Base-by-base conservation (phyloP, 2,797 vertebrate genomes). In the Pseudochromis fuscus region DNA sequence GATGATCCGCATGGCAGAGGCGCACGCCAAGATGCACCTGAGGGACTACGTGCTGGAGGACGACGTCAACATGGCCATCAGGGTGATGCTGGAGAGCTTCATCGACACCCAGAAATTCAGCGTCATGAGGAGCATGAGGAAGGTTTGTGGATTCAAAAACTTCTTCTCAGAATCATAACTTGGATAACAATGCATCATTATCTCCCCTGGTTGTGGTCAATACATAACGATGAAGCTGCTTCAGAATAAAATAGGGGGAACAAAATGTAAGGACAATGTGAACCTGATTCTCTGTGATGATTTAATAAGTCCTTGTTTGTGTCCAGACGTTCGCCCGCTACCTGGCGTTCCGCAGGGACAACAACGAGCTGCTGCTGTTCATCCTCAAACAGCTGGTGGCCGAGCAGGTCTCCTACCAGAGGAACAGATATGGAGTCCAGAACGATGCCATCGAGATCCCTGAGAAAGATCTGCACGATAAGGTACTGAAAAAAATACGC, bases 31-130 rank as follows among this genome's bases (percentile, higher is more conserved):
- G 38, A 96, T 99, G 84, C 97, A 99, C 87, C 93, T 99, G 81
- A 91, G 98, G 6, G 97, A 99, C 83, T 98, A 98, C 0, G 98
- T 99, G 37, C 91, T 95, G 56, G 98, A 99, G 83, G 98, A 99
- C 0, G 98, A 99, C 0, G 97, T 99, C 50, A 99, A 98, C 94
- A 99, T 99, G 98, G 98, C 98, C 82, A 98, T 99, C 90, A 90
- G 98, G 0, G 97, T 99, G 51, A 98, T 99, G 98, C 94, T 99
- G 76, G 98, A 99, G 93, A 99, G 97, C 89, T 99, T 99, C 92
- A 98, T 99, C 0, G 97, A 99, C 92, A 98, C 98, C 0, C 98
- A 99, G 94, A 99, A 99, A 93, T 99, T 98, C 93, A 99, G 98
- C 0, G 94, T 99, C 70, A 98, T 96, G 96, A 94, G 97, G 82